phyloP scores from a whole-genome alignment of 2,888 invertebrate genomes.

The Caenorhabditis sp. region DNA sequence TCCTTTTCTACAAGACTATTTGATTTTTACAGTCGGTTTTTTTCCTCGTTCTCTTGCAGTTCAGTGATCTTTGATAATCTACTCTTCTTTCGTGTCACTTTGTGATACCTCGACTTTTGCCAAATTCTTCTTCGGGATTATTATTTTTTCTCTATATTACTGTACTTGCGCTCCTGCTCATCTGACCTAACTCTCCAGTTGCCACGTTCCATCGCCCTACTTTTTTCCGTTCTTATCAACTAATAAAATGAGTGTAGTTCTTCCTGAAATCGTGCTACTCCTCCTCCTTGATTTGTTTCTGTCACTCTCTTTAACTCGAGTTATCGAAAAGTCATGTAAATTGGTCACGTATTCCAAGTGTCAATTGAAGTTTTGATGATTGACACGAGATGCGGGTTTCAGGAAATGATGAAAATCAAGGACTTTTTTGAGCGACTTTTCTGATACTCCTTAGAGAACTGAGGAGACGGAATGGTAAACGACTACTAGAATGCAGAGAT shows the following conservation, averaged over 20 bases:
- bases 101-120: slow-evolving; percentile 4
- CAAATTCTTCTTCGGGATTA: not conserved
- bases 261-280: not conserved
- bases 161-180: slow-evolving; percentile 1
- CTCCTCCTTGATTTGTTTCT: too few relatives aligned
- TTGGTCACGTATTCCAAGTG: not conserved
- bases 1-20: not conserved
- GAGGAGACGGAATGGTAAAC: too few relatives aligned
- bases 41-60: not conserved
- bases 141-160: slow-evolving; percentile 5
- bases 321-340: not conserved
- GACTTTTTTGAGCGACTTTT: too few relatives aligned
- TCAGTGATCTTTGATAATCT: slow-evolving; percentile 34
- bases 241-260: not conserved
- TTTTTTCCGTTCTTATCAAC: not conserved
- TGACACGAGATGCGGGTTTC: not conserved
- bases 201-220: not conserved
- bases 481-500: too few relatives aligned
- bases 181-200: not conserved
- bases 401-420: not conserved
- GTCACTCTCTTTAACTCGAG: not conserved
- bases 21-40: slow-evolving; percentile 29
- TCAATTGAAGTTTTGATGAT: not conserved
- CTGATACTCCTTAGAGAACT: too few relatives aligned
- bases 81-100: not conserved